Conservation (phyloP, 2,797 vertebrate genomes). For the Pogonophryne albipinna region DNA sequence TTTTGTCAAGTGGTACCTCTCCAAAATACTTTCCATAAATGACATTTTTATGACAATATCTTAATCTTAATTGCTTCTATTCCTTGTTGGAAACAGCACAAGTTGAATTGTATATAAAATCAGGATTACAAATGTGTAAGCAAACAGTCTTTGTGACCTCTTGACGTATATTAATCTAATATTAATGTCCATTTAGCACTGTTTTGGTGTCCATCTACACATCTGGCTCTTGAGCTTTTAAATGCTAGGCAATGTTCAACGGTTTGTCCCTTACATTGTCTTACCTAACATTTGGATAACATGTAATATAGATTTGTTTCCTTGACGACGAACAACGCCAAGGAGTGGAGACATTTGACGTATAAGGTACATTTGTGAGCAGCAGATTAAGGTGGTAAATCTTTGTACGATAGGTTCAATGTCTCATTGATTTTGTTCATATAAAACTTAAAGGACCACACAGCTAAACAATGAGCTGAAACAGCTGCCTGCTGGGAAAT, state of each 20-base stretch:
- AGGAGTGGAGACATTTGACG: too few relatives aligned
- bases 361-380: not conserved
- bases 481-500: conserved; percentile 1
- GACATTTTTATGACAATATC: not conserved
- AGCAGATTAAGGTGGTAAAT: not conserved
- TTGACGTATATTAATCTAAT: not conserved
- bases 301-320: too few relatives aligned
- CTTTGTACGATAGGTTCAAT: too few relatives aligned
- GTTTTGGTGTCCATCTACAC: conserved; percentile 6
- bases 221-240: not conserved
- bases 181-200: not conserved
- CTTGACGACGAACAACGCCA: too few relatives aligned
- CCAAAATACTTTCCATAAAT: not conserved
- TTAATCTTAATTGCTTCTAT: not conserved
- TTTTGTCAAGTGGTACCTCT: not conserved
- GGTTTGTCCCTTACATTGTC: not conserved
- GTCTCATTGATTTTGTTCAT: not conserved
- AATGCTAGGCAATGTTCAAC: not conserved
- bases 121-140: not conserved
- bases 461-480: not conserved
- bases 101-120: not conserved
- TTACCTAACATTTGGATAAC: not conserved
- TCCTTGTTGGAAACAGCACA: not conserved
- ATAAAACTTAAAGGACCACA: not conserved
- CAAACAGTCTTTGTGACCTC: not conserved